These are phyloP conservation scores for Muschampia plurimacula DNA, from an alignment of 2,888 invertebrate genomes.

Conservation along the genomic window DNA sequence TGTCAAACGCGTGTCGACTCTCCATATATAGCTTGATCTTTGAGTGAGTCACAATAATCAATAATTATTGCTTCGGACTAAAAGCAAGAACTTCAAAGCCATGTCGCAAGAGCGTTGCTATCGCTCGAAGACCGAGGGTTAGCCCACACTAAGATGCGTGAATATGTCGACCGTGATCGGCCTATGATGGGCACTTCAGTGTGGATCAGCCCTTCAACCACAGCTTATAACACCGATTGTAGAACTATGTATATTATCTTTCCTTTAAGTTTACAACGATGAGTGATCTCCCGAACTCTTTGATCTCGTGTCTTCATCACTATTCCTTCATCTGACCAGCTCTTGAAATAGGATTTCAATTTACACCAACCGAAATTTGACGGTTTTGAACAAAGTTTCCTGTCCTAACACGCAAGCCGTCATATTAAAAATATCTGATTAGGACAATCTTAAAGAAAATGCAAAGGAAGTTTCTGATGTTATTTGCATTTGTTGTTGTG, in stretches of 20 bases:
- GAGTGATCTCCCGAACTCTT: not conserved
- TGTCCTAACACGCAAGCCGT: not conserved
- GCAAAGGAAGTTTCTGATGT: not conserved
- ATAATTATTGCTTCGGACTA: constrained; percentile 8
- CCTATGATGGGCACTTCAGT: not conserved
- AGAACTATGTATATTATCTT: not conserved
- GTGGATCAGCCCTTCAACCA: not conserved
- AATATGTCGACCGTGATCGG: not conserved
- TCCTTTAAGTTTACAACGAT: not conserved
- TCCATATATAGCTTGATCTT: constrained; percentile 29
- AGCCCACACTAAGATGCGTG: not conserved
- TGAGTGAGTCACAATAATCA: constrained; percentile 20
- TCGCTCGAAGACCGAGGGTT: not conserved
- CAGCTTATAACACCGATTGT: not conserved
- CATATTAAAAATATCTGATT: not conserved
- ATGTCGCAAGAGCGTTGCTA: not conserved
- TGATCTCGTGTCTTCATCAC: not conserved
- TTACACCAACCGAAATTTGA: not conserved
- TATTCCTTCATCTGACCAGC: not conserved
- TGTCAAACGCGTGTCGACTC: constrained; percentile 26
- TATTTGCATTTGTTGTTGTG: not conserved
- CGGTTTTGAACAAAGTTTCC: not conserved
- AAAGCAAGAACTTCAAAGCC: not conserved
- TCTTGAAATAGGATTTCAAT: not conserved
- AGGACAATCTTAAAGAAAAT: not conserved